These are phyloP conservation scores for Rhimphoctona megacephalus DNA, from an alignment of 2,888 invertebrate species.

Conservation along the genomic window DNA sequence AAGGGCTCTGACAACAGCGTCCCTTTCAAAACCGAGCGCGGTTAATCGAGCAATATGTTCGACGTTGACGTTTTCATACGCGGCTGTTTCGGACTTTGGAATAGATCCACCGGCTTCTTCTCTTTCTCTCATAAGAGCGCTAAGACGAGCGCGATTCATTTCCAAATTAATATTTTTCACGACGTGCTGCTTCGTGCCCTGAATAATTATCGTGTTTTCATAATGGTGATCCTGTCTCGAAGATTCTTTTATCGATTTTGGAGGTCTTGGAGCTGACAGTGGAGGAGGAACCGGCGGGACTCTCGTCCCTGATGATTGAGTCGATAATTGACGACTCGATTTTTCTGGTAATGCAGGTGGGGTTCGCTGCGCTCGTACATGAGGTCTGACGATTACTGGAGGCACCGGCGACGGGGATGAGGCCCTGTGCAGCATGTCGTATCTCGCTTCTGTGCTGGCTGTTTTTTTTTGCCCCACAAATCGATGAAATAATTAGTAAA, in stretches of 20 bases:
- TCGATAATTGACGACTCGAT: constrained; percentile 70
- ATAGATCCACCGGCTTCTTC: constrained; percentile 79
- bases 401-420: constrained; percentile 81
- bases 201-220: constrained; percentile 86
- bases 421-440: constrained; percentile 84
- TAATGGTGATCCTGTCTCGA: constrained; percentile 85
- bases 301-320: constrained; percentile 57
- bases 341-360: constrained; percentile 81
- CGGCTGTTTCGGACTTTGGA: constrained; percentile 83
- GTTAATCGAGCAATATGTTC: constrained; percentile 96
- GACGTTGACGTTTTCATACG: constrained; percentile 95
- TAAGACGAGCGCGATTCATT: constrained; percentile 79
- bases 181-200: constrained; percentile 83
- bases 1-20: constrained; percentile 95
- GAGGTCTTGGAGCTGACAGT: constrained; percentile 80
- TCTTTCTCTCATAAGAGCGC: constrained; percentile 81
- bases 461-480: constrained; percentile 8
- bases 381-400: constrained; percentile 75
- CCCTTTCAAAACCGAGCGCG: constrained; percentile 95
- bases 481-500: not conserved
- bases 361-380: constrained; percentile 71
- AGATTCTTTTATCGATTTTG: constrained; percentile 78
- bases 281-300: constrained; percentile 82
- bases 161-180: constrained; percentile 83
- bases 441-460: constrained; percentile 82